Percentiles rank a stretch among this genome's conserved stretches.
Conservation (phyloP, 1,140 invertebrate genomes). For the Lysiphlebus fabarum region DNA sequence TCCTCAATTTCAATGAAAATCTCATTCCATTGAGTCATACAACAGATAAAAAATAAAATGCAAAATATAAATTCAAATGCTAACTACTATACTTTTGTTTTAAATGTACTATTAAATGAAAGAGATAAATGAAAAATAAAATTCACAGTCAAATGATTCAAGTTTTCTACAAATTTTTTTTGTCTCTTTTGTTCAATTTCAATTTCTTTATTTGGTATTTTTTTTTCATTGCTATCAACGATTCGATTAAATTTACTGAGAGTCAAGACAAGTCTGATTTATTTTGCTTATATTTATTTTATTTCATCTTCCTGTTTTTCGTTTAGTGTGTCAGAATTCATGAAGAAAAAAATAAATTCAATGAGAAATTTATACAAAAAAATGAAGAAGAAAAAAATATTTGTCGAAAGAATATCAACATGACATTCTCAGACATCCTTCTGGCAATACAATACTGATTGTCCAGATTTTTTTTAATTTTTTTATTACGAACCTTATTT, state of each 20-base stretch:
- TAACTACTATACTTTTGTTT: too few relatives aligned
- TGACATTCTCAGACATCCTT: conserved; percentile 29
- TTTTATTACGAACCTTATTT: too few relatives aligned
- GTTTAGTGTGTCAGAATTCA: not conserved
- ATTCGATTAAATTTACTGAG: conserved; percentile 33
- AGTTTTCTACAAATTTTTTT: not conserved
- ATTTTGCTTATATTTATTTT: not conserved
- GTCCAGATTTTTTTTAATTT: not conserved
- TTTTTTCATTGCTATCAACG: conserved; percentile 10
- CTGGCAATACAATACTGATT: not conserved
- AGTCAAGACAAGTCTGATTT: not conserved
- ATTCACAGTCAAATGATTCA: too few relatives aligned
- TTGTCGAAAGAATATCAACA: conserved; percentile 21
- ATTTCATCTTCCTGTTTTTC: not conserved
- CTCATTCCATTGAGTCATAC: too few relatives aligned
- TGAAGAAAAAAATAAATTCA: not conserved
- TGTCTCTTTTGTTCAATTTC: not conserved
- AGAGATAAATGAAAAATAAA: too few relatives aligned
- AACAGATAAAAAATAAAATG: too few relatives aligned
- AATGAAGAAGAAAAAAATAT: not conserved
- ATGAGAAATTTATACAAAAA: not conserved
- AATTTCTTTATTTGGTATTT: conserved; percentile 1
- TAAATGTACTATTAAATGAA: too few relatives aligned
- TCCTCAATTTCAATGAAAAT: too few relatives aligned
- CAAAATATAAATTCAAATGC: too few relatives aligned